Conservation (phyloP, 92 coral and sea anemone species). For the Epizoanthus stellaris region DNA sequence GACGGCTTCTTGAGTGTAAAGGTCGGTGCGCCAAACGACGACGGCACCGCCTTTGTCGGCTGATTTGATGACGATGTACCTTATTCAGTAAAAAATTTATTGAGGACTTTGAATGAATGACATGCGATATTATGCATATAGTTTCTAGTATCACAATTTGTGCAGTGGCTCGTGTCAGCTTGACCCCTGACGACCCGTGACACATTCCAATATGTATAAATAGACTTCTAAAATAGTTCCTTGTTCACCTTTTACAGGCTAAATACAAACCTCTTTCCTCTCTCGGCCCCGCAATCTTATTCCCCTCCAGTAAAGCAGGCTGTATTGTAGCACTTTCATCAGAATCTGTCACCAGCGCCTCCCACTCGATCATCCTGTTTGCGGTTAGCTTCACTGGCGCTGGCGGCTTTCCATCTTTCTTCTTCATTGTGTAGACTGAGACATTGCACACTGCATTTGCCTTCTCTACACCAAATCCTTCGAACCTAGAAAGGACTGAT, state of each 20-base stretch:
- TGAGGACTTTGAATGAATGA: neutral
- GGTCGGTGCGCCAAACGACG: no score
- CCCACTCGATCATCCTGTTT: neutral
- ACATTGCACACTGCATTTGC: neutral
- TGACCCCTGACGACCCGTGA: neutral
- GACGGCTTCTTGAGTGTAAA: no score
- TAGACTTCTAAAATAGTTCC: neutral
- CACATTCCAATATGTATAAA: neutral
- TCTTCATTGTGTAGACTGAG: neutral
- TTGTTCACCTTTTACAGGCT: neutral
- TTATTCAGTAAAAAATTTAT: no score
- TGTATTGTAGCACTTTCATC: neutral
- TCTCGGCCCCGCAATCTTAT: neutral
- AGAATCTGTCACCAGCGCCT: neutral
- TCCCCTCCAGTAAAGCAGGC: neutral
- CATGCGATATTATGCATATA: neutral
- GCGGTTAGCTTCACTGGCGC: neutral
- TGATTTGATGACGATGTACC: no score
- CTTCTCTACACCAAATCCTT: no score
- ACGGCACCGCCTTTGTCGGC: no score
- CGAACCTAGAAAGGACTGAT: neutral
- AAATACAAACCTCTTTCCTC: constrained; percentile 11
- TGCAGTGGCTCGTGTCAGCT: constrained; percentile 1
- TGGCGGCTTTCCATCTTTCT: constrained; percentile 12
- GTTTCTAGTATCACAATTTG: neutral